Percentiles rank a stretch among this genome's conserved stretches.
Evolutionary conservation across 2,113 vertebrate species (phyloP).

Genomic region (Elephas maximus): DNA sequence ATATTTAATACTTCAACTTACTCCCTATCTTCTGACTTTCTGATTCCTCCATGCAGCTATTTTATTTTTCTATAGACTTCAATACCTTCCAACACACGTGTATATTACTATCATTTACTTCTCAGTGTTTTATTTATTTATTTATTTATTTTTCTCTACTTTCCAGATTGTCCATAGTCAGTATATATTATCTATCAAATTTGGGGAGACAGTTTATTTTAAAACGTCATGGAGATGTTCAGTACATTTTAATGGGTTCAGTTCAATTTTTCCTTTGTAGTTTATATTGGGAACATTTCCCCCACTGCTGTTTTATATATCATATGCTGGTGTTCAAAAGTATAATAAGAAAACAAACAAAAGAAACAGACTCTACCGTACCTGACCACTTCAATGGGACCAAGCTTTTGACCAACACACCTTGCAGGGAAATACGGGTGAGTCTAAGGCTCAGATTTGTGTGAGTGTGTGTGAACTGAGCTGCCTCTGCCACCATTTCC

Average conservation of each 20-base stretch:
- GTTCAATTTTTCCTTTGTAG: background rate
- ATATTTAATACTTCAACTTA: background rate
- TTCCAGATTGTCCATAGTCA: background rate
- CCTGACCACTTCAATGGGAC: background rate
- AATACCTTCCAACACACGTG: background rate
- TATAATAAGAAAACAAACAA: background rate
- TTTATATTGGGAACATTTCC: background rate
- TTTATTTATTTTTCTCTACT: background rate
- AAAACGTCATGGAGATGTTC: background rate
- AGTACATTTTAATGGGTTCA: background rate
- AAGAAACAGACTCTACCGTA: background rate
- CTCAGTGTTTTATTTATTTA: background rate
- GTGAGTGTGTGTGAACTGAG: background rate
- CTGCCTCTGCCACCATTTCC: background rate
- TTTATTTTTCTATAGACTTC: background rate
- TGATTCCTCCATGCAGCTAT: background rate
- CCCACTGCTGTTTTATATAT: background rate
- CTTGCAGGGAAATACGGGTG: background rate
- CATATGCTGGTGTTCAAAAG: background rate
- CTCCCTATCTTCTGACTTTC: background rate
- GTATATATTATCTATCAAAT: background rate
- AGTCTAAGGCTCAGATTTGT: background rate
- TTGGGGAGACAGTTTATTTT: background rate
- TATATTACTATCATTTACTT: background rate
- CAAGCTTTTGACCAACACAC: background rate